Percentiles rank a stretch among this genome's conserved stretches.
phyloP scores from a whole-genome alignment of 1,140 invertebrate species.

The Aphaenogaster ashmeadi region DNA sequence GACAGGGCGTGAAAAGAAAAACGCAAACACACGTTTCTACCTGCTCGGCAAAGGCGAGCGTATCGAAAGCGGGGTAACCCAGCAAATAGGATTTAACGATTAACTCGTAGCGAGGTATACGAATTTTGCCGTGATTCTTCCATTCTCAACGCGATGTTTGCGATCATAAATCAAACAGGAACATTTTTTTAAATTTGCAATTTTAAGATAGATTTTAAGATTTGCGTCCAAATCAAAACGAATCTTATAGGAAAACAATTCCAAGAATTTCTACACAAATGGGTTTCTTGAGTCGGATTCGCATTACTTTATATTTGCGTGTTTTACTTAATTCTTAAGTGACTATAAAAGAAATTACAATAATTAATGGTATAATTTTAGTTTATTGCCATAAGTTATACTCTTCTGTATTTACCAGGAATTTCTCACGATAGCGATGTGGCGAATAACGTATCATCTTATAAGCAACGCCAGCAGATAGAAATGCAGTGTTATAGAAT shows the following conservation, averaged over 20 bases:
- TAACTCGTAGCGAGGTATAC: conserved; percentile 54
- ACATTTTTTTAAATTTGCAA: neutral
- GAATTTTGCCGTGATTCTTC: conserved; percentile 31
- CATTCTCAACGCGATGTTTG: neutral
- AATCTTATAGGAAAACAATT: neutral
- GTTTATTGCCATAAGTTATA: neutral
- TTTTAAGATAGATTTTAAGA: neutral
- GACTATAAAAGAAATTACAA: neutral
- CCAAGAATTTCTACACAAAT: neutral
- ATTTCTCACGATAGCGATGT: conserved; percentile 4
- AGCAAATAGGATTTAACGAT: conserved; percentile 79
- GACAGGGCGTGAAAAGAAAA: conserved; percentile 71
- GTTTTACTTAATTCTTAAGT: conserved; percentile 8
- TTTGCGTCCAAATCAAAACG: neutral
- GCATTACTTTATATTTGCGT: neutral
- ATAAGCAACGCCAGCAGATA: neutral
- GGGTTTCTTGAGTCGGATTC: neutral
- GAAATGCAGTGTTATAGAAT: neutral
- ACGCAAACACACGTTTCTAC: conserved; percentile 58
- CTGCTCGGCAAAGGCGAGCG: conserved; percentile 60
- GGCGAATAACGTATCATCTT: neutral
- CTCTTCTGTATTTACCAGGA: neutral
- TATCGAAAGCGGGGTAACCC: conserved; percentile 68
- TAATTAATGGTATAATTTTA: neutral
- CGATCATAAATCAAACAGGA: neutral